Percentiles rank a stretch among this genome's conserved stretches.
These are phyloP conservation scores for Centrocercus urophasianus DNA, from an alignment of 2,113 vertebrate genomes.

Conservation along the genomic window DNA sequence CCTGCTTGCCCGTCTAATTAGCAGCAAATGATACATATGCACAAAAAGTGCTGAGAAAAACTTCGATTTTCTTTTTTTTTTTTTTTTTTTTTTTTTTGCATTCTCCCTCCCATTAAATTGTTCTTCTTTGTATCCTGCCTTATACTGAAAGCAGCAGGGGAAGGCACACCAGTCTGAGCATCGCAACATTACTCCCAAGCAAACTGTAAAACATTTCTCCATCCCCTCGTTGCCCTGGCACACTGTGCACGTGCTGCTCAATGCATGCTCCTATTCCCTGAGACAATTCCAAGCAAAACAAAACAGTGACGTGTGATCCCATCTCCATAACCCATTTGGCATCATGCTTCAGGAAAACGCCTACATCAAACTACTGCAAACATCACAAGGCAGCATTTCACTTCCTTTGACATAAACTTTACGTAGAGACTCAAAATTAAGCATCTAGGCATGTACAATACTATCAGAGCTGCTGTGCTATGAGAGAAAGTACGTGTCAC, in stretches of 20 bases:
- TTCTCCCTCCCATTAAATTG: not conserved
- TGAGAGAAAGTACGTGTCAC: rapidly evolving
- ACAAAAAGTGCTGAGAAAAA: not conserved
- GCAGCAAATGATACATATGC: not conserved
- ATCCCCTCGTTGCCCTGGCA: not conserved
- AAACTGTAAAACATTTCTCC: not conserved
- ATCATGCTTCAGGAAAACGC: rapidly evolving
- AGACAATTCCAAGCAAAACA: not conserved
- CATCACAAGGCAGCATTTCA: rapidly evolving
- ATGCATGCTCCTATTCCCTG: not conserved
- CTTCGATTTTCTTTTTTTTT: not conserved
- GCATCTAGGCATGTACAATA: no score
- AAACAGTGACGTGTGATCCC: not conserved
- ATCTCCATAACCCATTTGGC: not conserved
- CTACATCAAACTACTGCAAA: not conserved
- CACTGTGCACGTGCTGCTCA: not conserved
- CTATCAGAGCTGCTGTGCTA: rapidly evolving
- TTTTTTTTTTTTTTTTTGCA: not conserved
- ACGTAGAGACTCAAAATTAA: not conserved
- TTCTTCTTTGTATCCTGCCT: not conserved
- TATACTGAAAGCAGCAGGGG: not conserved
- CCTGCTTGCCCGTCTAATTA: not conserved
- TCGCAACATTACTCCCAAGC: not conserved
- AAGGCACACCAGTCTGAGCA: not conserved
- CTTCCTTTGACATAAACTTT: not conserved